A percentile compares a stretch with the other conserved stretches of the same genome.
Evolutionary conservation across 2,797 vertebrate genomes (phyloP).

Genomic region (Lepus oiostolus): DNA sequence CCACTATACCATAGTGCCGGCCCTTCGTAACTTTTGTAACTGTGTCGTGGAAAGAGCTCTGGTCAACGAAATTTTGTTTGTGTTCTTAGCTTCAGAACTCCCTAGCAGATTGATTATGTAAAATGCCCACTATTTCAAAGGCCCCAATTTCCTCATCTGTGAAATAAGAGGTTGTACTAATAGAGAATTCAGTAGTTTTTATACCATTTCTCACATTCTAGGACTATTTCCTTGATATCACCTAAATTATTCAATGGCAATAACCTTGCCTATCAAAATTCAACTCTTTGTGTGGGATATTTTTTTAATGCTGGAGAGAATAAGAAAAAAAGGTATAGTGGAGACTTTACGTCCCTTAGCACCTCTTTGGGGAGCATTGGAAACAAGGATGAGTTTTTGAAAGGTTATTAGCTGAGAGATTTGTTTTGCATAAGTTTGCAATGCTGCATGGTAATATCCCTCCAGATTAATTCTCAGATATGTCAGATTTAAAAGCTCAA

Average conservation of each 20-base stretch:
- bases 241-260: neutral
- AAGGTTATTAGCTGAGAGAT: neutral
- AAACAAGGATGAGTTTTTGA: conserved; percentile 10
- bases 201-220: neutral
- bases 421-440: neutral
- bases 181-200: neutral
- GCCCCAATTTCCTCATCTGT: conserved; percentile 11
- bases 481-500: conserved; percentile 13
- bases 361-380: neutral
- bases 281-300: neutral
- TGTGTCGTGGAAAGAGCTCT: neutral
- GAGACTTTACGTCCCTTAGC: neutral
- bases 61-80: neutral
- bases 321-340: neutral
- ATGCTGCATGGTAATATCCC: neutral
- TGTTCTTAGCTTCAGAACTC: neutral
- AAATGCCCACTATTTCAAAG: neutral
- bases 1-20: no score
- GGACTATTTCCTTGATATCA: neutral
- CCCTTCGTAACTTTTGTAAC: no score
- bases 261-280: neutral
- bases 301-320: neutral
- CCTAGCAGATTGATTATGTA: neutral
- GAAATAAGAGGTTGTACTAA: neutral
- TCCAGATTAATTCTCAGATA: neutral